Conservation (phyloP, 2,113 vertebrate species). For the Coptodon bakossiorum region DNA sequence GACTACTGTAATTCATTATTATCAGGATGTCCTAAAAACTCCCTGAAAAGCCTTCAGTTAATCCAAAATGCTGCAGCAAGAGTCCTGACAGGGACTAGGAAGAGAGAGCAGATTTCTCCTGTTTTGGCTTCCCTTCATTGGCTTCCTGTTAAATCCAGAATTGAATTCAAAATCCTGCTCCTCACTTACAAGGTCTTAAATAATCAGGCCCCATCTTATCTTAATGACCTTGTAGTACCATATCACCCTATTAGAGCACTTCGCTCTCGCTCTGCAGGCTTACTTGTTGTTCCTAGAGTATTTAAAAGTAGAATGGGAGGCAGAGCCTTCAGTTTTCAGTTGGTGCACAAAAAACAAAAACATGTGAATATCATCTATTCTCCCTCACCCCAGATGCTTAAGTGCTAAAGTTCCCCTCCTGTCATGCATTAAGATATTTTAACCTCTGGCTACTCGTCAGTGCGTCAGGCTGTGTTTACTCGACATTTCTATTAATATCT, state of each 20-base stretch:
- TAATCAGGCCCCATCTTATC: not conserved
- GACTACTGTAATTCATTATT: fast-evolving
- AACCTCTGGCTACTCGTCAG: not conserved
- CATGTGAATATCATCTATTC: not conserved
- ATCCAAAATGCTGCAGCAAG: not conserved
- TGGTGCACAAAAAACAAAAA: not conserved
- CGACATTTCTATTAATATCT: fast-evolving
- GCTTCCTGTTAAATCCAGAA: not conserved
- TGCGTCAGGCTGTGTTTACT: not conserved
- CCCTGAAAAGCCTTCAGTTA: fast-evolving
- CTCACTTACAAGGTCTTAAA: not conserved
- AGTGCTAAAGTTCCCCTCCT: not conserved
- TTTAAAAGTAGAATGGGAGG: not conserved
- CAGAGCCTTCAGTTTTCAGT: fast-evolving
- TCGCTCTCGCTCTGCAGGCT: fast-evolving
- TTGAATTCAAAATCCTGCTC: not conserved
- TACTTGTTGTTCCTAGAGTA: fast-evolving
- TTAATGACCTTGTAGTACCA: not conserved
- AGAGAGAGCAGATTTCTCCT: fast-evolving
- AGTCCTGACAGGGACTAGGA: not conserved
- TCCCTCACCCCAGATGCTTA: not conserved
- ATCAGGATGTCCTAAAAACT: fast-evolving
- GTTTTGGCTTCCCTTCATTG: not conserved
- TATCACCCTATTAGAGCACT: not conserved
- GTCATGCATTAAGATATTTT: not conserved